Conservation (phyloP, 2,888 invertebrate genomes). For the Lysandra bellargus region DNA sequence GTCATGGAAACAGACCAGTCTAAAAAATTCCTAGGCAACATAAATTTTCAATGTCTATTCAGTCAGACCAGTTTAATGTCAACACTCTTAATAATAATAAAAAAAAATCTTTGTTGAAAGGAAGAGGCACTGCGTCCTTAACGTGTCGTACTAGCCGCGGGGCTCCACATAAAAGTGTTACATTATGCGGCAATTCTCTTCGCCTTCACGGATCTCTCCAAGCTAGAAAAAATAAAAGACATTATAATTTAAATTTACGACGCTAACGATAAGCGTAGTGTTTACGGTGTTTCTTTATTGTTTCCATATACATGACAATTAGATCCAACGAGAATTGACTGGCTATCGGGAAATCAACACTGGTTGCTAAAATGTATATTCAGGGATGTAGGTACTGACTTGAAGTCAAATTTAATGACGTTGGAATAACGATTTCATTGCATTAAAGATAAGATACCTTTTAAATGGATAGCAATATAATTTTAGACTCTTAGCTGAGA, state of each 20-base stretch:
- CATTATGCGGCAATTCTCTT: conserved; percentile 74
- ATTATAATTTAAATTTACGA: conserved; percentile 21
- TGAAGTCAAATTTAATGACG: too few species aligned
- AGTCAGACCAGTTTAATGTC: conserved; percentile 33
- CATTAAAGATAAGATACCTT: too few species aligned
- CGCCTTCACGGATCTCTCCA: conserved; percentile 69
- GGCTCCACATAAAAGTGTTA: conserved; percentile 47
- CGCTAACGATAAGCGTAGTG: too few species aligned
- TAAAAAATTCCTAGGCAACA: not conserved
- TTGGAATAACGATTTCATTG: too few species aligned
- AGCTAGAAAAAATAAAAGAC: conserved; percentile 48
- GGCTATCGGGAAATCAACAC: too few species aligned
- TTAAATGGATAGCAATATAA: too few species aligned
- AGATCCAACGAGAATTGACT: too few species aligned
- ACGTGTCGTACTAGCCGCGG: conserved; percentile 35
- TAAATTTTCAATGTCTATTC: conserved; percentile 32
- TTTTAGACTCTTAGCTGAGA: too few species aligned
- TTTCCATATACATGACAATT: too few species aligned
- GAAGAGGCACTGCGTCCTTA: conserved; percentile 50
- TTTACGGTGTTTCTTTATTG: too few species aligned
- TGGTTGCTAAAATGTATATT: too few species aligned
- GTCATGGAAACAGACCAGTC: not conserved
- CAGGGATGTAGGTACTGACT: too few species aligned
- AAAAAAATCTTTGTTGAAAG: conserved; percentile 30
- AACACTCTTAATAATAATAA: conserved; percentile 22